These are phyloP conservation scores for Nasonia vitripennis DNA, from an alignment of 1,140 invertebrate genomes.

Conservation along the genomic window DNA sequence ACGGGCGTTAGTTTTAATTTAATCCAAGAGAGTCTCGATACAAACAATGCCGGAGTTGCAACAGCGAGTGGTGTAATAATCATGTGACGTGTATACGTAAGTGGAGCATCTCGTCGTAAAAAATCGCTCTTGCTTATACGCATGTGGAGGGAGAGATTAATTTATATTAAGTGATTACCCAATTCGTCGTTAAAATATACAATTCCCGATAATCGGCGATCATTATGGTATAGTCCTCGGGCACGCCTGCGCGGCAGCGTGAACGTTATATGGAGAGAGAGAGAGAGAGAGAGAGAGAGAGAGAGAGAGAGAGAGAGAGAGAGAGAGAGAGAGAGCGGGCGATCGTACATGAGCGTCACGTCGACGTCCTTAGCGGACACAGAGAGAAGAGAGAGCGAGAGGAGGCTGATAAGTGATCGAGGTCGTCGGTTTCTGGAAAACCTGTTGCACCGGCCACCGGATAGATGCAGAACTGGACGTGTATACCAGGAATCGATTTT, in stretches of 20 bases:
- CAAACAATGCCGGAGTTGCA: background rate
- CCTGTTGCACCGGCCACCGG: slow-evolving; percentile 34
- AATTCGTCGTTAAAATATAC: slow-evolving; percentile 51
- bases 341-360: slow-evolving; percentile 3
- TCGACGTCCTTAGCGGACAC: slow-evolving; percentile 26
- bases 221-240: slow-evolving; percentile 35
- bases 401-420: slow-evolving; percentile 43
- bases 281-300: no score
- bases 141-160: slow-evolving; percentile 22
- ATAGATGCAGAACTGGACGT: slow-evolving; percentile 24
- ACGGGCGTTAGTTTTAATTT: no score
- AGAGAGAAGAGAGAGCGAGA: background rate
- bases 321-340: background rate
- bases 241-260: background rate
- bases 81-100: background rate
- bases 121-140: background rate
- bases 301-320: background rate
- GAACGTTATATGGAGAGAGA: no score
- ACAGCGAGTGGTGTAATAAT: background rate
- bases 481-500: slow-evolving; percentile 44
- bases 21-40: background rate
- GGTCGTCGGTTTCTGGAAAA: slow-evolving; percentile 45
- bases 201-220: slow-evolving; percentile 47
- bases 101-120: background rate
- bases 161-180: slow-evolving; percentile 53